These are phyloP conservation scores for Diplazon laetatorius DNA, from an alignment of 2,888 invertebrate species.

Conservation along the genomic window DNA sequence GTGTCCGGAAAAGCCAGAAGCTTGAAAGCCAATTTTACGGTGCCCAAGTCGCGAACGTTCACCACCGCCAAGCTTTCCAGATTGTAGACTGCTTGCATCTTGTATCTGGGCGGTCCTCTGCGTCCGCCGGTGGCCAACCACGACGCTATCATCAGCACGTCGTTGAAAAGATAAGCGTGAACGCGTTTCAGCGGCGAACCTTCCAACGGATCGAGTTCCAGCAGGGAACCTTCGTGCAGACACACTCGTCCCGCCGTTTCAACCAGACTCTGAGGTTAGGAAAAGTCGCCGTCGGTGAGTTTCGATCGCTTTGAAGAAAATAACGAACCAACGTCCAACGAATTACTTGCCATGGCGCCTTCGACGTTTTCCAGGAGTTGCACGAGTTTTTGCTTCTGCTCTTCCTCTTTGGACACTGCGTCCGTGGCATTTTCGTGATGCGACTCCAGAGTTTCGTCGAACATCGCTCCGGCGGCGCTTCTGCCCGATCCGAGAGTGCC, in stretches of 20 bases:
- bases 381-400: slow-evolving; percentile 86
- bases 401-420: slow-evolving; percentile 82
- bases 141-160: slow-evolving; percentile 94
- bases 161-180: slow-evolving; percentile 96
- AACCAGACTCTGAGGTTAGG: slow-evolving; percentile 86
- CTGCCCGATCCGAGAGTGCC: slow-evolving; percentile 88
- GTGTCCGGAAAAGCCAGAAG: slow-evolving; percentile 97
- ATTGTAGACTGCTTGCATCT: slow-evolving; percentile 92
- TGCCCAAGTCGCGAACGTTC: slow-evolving; percentile 95
- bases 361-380: slow-evolving; percentile 93
- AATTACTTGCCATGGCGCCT: slow-evolving; percentile 87
- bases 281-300: slow-evolving; percentile 4
- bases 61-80: slow-evolving; percentile 96
- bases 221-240: slow-evolving; percentile 95
- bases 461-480: slow-evolving; percentile 78
- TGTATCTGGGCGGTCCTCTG: slow-evolving; percentile 91
- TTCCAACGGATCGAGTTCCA: slow-evolving; percentile 94
- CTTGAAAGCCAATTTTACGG: slow-evolving; percentile 96
- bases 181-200: slow-evolving; percentile 93
- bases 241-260: slow-evolving; percentile 90
- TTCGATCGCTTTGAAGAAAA: neutral
- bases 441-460: slow-evolving; percentile 81
- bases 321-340: neutral
- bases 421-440: slow-evolving; percentile 72
- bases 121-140: slow-evolving; percentile 86